Evolutionary conservation across 2,113 vertebrate species (phyloP).

Genomic region (Columba janthina): DNA sequence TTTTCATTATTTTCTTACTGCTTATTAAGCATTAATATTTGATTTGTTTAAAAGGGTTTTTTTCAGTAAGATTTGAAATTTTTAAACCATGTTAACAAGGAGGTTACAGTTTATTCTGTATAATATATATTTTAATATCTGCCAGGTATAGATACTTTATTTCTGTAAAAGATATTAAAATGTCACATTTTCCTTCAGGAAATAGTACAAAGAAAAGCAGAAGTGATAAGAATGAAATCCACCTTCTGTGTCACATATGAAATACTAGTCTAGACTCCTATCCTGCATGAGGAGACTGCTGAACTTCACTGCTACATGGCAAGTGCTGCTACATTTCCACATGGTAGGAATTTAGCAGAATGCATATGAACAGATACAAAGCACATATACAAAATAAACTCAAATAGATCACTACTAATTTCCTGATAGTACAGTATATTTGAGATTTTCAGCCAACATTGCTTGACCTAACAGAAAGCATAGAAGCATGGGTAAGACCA

Average conservation of each 20-base stretch:
- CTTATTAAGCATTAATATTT: conserved; percentile 71
- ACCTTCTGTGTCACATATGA: not conserved
- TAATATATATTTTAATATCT: conserved; percentile 51
- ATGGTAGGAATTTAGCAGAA: not conserved
- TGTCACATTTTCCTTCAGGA: not conserved
- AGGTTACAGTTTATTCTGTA: not conserved
- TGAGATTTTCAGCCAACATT: not conserved
- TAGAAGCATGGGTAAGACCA: not conserved
- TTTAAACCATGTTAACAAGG: conserved; percentile 38
- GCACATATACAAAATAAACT: not conserved
- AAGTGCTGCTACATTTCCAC: not conserved
- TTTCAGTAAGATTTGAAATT: conserved; percentile 3
- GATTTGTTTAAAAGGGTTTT: conserved; percentile 51
- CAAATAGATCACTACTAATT: not conserved
- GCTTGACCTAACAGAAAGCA: not conserved
- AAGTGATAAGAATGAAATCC: not conserved
- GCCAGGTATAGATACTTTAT: not conserved
- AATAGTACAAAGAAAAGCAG: not conserved
- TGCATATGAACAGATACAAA: not conserved
- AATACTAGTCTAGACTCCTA: not conserved
- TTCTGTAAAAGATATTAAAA: conserved; percentile 2
- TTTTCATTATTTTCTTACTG: conserved; percentile 51
- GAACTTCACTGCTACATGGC: not conserved
- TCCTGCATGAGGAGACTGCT: not conserved
- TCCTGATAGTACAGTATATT: not conserved